Percentiles rank a stretch among this genome's conserved stretches.
Conservation (phyloP, 2,797 vertebrate species). For the Euphonia xanthogaster region DNA sequence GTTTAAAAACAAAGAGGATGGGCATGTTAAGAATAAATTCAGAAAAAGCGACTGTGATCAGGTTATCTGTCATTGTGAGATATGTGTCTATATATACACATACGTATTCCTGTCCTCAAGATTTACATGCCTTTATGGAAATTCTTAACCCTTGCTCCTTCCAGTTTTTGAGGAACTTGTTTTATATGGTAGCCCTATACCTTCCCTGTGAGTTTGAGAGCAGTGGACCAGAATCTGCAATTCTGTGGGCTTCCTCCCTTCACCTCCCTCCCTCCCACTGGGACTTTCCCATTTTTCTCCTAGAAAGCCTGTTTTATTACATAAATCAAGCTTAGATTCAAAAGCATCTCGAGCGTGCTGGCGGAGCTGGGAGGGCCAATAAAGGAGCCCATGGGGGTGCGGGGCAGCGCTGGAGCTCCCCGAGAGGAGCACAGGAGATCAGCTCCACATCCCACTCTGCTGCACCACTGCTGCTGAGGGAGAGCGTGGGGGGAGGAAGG, state of each 20-base stretch:
- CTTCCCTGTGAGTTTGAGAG: neutral
- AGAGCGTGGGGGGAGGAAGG: neutral
- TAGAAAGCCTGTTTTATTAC: neutral
- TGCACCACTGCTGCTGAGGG: neutral
- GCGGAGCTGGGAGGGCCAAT: neutral
- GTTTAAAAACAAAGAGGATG: neutral
- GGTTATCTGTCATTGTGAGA: neutral
- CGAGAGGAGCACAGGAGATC: fast-evolving
- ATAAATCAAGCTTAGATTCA: neutral
- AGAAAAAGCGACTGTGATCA: neutral
- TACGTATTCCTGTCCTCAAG: neutral
- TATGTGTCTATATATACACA: neutral
- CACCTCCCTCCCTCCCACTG: neutral
- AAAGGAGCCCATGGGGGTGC: neutral
- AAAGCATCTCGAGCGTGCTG: neutral
- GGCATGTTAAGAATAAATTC: neutral
- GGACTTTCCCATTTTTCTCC: neutral
- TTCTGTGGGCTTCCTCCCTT: neutral
- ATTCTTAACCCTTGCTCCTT: neutral
- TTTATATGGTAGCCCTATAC: neutral
- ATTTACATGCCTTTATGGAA: neutral
- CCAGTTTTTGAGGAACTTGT: neutral
- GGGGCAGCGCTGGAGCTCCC: neutral
- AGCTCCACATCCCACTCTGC: neutral
- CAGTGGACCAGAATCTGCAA: neutral